phyloP scores from a whole-genome alignment of 2,888 invertebrate species.

The Formica aserva region DNA sequence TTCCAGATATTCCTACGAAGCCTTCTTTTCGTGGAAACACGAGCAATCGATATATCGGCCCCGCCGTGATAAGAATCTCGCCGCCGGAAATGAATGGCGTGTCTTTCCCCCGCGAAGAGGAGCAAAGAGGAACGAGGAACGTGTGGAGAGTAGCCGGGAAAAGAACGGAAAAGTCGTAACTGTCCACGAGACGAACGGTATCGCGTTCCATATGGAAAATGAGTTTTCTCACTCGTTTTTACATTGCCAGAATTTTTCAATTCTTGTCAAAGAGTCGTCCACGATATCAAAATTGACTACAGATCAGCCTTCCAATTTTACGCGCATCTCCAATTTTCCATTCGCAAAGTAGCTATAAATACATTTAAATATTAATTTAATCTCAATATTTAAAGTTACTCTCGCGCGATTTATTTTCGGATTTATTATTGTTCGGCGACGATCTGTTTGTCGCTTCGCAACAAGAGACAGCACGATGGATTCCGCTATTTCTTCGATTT shows the following conservation, averaged over 20 bases:
- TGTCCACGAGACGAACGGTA: slow-evolving; percentile 27
- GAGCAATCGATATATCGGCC: slow-evolving; percentile 39
- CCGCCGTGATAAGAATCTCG: slow-evolving; percentile 30
- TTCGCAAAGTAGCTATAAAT: background rate
- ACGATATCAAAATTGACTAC: background rate
- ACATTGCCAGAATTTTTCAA: background rate
- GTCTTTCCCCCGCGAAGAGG: slow-evolving; percentile 8
- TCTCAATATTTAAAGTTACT: background rate
- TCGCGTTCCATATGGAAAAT: slow-evolving; percentile 21
- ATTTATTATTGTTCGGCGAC: background rate
- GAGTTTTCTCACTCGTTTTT: slow-evolving; percentile 7
- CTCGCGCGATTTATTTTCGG: background rate
- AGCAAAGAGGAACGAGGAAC: background rate
- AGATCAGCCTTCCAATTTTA: background rate
- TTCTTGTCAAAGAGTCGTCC: background rate
- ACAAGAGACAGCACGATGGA: background rate
- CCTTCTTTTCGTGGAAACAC: slow-evolving; percentile 12
- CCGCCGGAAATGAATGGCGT: slow-evolving; percentile 21
- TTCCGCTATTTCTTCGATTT: slow-evolving; percentile 63
- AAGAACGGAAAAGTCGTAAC: slow-evolving; percentile 23
- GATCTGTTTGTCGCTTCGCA: no score
- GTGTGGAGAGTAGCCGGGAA: background rate
- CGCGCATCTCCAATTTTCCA: background rate
- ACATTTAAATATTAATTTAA: background rate
- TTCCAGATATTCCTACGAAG: background rate